Base-by-base conservation (phyloP, 2,797 vertebrate genomes). In the Hybognathus amarus region DNA sequence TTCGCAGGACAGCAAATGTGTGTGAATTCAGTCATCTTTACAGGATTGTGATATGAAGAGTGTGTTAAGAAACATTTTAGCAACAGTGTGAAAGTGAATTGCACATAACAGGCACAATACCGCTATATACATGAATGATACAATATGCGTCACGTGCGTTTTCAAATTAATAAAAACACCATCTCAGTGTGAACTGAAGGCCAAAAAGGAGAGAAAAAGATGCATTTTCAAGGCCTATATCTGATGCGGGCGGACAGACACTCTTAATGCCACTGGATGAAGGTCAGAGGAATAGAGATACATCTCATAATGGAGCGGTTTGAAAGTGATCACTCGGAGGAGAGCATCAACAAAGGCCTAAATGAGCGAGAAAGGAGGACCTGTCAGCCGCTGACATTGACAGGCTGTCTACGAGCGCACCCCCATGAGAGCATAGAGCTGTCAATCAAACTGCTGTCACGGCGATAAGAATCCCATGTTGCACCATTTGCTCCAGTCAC, bases 391-490 rank as follows among this genome's bases (percentile, higher is more conserved):
- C 89, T 94, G 93, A 93, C 93, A 83, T 88, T 94, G 94, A 94
- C 92, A 92, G 91, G 89, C 93, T 90, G 91, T 94, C 91, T 90
- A 91, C 91, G 87, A 83, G 87, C 64, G 80, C 89, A 92, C 90
- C 64, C 15, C 70, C 83, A 86, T 88, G 90, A 93, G 92, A 94
- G 92, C 90, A 89, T 90, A 88, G 89, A 88, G 83, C 92, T 93
- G 94, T 93, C 94, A 93, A 91, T 95, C 94, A 92, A 67, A 50
- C 88, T 83, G 90, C 90, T 91, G 90, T 92, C 91, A 92, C 89
- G 89, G 91, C 91, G 92, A 94, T 93, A 92, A 90, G 89, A 92
- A 92, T 92, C 91, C 90, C 91, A 92, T 93, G 85, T 90, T 91
- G 89, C 92, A 91, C 89, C 89, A 90, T 88, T 90, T 61, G 76